Percentiles rank a stretch among this genome's conserved stretches.
These are phyloP conservation scores for Poeciliopsis presidionis DNA, from an alignment of 2,797 vertebrate species.

Conservation along the genomic window DNA sequence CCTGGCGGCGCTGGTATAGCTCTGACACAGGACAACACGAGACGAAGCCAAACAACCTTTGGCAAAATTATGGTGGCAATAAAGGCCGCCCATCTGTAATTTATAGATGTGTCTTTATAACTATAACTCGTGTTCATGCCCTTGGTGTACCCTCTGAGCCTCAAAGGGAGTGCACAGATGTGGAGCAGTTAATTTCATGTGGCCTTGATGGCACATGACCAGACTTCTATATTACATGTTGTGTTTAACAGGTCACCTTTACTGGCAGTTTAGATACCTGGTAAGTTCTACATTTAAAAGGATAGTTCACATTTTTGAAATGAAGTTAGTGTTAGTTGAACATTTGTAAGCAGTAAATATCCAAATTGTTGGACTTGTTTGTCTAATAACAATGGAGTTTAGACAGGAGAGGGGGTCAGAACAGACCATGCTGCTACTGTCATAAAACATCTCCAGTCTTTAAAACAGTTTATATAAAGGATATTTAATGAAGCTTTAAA, in stretches of 20 bases:
- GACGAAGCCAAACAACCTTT: conserved; percentile 67
- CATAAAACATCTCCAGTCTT: not conserved
- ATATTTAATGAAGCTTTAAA: not conserved
- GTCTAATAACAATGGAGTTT: not conserved
- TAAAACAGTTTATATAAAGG: not conserved
- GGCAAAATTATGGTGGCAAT: conserved; percentile 60
- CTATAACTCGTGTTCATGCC: conserved; percentile 28
- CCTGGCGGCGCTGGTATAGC: conserved; percentile 70
- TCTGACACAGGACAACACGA: conserved; percentile 65
- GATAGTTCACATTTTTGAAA: not conserved
- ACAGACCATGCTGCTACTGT: not conserved
- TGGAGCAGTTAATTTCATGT: conserved; percentile 42
- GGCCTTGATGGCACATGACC: conserved; percentile 29
- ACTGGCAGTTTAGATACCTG: conserved; percentile 25
- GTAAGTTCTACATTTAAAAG: not conserved
- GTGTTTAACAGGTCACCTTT: conserved; percentile 42
- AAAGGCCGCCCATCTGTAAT: conserved; percentile 63
- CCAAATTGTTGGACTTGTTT: not conserved
- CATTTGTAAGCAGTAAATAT: not conserved
- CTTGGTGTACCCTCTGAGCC: conserved; percentile 42
- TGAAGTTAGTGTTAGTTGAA: not conserved
- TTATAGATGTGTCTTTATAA: conserved; percentile 70
- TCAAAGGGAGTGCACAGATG: conserved; percentile 27
- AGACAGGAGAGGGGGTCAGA: not conserved
- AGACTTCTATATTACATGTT: conserved; percentile 22